These are phyloP conservation scores for Heliocidaris erythrogramma DNA, from an alignment of 35 echinoderm and acorn worm genomes.

Conservation along the genomic window DNA sequence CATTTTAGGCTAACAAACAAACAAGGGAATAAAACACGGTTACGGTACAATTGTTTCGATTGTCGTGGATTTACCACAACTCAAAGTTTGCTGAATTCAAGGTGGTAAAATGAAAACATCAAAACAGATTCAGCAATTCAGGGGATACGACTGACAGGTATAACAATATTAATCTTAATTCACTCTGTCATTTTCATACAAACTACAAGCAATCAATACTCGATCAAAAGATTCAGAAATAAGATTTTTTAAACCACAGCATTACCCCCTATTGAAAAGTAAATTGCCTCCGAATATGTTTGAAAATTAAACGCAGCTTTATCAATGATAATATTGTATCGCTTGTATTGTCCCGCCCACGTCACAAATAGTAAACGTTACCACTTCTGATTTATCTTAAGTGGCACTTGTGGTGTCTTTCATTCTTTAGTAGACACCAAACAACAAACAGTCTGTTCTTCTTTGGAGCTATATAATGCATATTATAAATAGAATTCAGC, in stretches of 20 bases:
- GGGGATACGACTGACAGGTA: neutral
- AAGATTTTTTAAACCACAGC: neutral
- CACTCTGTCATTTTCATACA: neutral
- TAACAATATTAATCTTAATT: neutral
- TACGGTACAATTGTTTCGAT: neutral
- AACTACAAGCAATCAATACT: neutral
- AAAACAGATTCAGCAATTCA: neutral
- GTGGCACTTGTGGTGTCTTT: neutral
- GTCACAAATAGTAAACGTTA: neutral
- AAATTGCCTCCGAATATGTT: neutral
- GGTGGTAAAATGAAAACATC: neutral
- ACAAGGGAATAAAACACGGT: neutral
- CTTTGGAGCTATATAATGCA: neutral
- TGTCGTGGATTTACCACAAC: neutral
- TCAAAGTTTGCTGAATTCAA: neutral
- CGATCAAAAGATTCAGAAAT: neutral
- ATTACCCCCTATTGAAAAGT: slow-evolving; percentile 1
- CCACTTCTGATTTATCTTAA: neutral
- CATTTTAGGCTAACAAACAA: neutral
- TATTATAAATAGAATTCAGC: neutral
- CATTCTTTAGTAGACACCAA: neutral
- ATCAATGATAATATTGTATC: neutral
- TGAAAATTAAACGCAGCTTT: neutral
- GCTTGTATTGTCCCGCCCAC: neutral
- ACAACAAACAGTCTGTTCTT: neutral